A percentile compares a stretch with the other conserved stretches of the same genome.
These are phyloP conservation scores for Scaptomyza caliginosa DNA, from an alignment of 2,888 invertebrate genomes.

Conservation along the genomic window DNA sequence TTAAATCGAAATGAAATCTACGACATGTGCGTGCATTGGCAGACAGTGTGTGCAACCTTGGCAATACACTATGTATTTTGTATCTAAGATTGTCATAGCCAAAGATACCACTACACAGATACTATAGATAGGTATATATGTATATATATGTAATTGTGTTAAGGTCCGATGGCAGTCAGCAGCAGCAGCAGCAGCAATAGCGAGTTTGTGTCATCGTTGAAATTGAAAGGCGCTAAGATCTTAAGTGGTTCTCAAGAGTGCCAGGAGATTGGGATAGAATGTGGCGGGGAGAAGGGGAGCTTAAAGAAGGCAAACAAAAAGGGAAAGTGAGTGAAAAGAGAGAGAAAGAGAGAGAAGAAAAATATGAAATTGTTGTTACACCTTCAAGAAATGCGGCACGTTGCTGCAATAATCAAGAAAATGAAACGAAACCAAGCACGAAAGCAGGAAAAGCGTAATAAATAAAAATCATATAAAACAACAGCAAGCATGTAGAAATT, in stretches of 20 bases:
- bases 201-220: constrained; percentile 32
- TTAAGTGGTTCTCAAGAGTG: constrained; percentile 33
- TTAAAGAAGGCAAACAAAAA: constrained; percentile 30
- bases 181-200: constrained; percentile 8
- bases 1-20: background rate
- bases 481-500: constrained; percentile 27
- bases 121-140: background rate
- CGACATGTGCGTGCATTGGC: constrained; percentile 23
- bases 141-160: background rate
- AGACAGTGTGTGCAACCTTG: constrained; percentile 53
- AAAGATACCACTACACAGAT: constrained; percentile 14
- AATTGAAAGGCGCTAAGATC: constrained; percentile 31
- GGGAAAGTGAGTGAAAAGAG: constrained; percentile 53
- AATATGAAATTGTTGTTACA: constrained; percentile 26
- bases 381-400: constrained; percentile 35
- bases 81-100: constrained; percentile 8
- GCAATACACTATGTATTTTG: constrained; percentile 4
- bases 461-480: constrained; percentile 44
- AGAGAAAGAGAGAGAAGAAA: constrained; percentile 2
- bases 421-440: constrained; percentile 30
- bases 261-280: background rate
- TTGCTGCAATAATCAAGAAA: constrained; percentile 7
- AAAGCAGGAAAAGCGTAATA: constrained; percentile 44
- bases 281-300: background rate
- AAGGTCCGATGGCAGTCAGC: constrained; percentile 43